Evolutionary conservation across 2,113 vertebrate genomes (phyloP).

Genomic region (Takifugu flavidus): DNA sequence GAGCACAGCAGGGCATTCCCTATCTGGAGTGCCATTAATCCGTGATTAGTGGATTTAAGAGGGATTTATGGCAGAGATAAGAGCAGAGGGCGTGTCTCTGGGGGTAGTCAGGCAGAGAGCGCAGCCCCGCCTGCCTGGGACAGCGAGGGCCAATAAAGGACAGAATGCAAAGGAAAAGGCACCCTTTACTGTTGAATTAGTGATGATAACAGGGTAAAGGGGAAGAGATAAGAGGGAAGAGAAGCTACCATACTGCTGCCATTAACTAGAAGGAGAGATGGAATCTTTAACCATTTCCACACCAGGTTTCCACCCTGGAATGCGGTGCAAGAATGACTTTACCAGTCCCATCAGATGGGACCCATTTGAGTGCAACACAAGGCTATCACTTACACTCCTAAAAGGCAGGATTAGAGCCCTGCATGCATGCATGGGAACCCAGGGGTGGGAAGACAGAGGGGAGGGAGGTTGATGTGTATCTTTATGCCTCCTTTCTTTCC

Average conservation of each 20-base stretch:
- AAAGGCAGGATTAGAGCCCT: slow-evolving; percentile 68
- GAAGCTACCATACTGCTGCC: slow-evolving; percentile 38
- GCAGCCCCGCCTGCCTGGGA: slow-evolving; percentile 46
- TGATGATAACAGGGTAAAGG: slow-evolving; percentile 39
- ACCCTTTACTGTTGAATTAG: slow-evolving; percentile 55
- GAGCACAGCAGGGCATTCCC: slow-evolving; percentile 50
- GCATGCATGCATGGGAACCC: slow-evolving; percentile 29
- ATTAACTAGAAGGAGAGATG: slow-evolving; percentile 57
- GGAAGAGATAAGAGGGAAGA: slow-evolving; percentile 44
- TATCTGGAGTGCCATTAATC: slow-evolving; percentile 71
- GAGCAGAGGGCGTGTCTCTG: slow-evolving; percentile 59
- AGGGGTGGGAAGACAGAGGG: slow-evolving; percentile 46
- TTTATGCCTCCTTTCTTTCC: slow-evolving; percentile 63
- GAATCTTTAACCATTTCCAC: slow-evolving; percentile 50
- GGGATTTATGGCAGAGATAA: slow-evolving; percentile 75
- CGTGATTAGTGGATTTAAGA: slow-evolving; percentile 74
- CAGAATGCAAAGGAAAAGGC: slow-evolving; percentile 43
- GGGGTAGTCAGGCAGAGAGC: slow-evolving; percentile 40
- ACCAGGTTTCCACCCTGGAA: slow-evolving; percentile 60
- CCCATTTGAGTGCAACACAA: slow-evolving; percentile 66
- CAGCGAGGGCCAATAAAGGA: slow-evolving; percentile 34
- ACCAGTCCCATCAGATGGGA: slow-evolving; percentile 65
- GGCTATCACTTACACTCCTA: slow-evolving; percentile 71
- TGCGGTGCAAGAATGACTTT: slow-evolving; percentile 57
- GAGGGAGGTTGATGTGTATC: slow-evolving; percentile 61